Evolutionary conservation across 2,797 vertebrate genomes (phyloP), one percentile per base, ranked within the genome.

Genomic region (Enteromius paludinosus): DNA sequence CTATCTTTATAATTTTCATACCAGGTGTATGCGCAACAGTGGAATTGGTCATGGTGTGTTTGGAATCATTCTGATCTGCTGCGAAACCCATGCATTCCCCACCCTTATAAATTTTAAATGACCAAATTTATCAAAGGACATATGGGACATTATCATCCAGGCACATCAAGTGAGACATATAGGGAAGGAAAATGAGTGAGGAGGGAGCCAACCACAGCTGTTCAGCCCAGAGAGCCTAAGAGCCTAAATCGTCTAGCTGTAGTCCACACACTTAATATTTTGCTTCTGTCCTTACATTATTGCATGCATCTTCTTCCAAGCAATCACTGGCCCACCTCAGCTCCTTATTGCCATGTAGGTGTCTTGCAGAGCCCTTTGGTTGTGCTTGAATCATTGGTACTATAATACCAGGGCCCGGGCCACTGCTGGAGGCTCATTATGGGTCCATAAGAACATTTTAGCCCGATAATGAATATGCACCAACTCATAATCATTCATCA

Each of bases 51-150:
- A 47, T 66, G 41, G 72, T 74, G n/a, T 72, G 14, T n/a, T 25
- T 62, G 70, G 25, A 52, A 35, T 74, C 56, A 72, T 49, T 56
- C 33, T 45, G 71, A 78, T 85, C 71, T 61, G 70, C 33, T 45
- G 23, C 5, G 4, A 15, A 62, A 62, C 15, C 41, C 10, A 25
- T 41, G 1, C 80, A 52, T 49, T n/a, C 9, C 77, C 72, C 61
- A 41, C 9, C 38, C 47, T 79, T 70, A 89, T 61, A 61, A 74
- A 78, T 84, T 87, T 78, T 71, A 87, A 86, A 88, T 86, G 35
- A 87, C 59, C 82, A 85, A 80, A 91, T 92, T 90, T 88, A 85
- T 89, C 79, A 90, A 83, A 85, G 83, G 84, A 47, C 85, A 89
- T 83, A 78, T 86, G 87, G 85, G 78, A 90, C 85, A 87, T 90